A percentile compares a stretch with the other conserved stretches of the same genome.
Evolutionary conservation across 2,888 invertebrate species (phyloP).

Genomic region (Drosophila parthenogenetica): DNA sequence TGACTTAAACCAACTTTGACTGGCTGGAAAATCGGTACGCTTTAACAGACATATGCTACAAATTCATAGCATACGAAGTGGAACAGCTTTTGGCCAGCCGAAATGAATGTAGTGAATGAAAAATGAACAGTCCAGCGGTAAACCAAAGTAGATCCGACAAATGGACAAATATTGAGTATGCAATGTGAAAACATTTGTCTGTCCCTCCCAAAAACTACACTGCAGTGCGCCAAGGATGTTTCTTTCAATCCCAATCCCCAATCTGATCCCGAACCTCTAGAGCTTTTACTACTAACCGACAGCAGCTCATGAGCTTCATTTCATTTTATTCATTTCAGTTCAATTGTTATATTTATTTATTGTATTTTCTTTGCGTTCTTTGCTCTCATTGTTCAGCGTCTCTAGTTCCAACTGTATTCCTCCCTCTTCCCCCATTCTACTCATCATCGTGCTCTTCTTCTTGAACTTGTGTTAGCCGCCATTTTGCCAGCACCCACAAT

Average conservation of each 20-base stretch:
- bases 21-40: slow-evolving; percentile 44
- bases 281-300: slow-evolving; percentile 8
- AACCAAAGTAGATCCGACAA: slow-evolving; percentile 18
- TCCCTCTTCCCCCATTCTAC: not conserved
- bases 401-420: not conserved
- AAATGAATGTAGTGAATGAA: slow-evolving; percentile 35
- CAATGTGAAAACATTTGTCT: slow-evolving; percentile 33
- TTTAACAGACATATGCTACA: slow-evolving; percentile 43
- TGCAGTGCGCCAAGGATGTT: slow-evolving; percentile 29
- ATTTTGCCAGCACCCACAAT: slow-evolving; percentile 62
- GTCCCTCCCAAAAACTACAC: slow-evolving; percentile 2
- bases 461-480: slow-evolving; percentile 25
- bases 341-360: slow-evolving; percentile 76
- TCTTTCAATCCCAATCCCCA: not conserved
- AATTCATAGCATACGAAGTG: slow-evolving; percentile 46
- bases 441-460: not conserved
- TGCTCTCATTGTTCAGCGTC: slow-evolving; percentile 36
- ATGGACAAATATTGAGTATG: slow-evolving; percentile 33
- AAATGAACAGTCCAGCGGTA: slow-evolving; percentile 30
- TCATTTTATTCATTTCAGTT: slow-evolving; percentile 62
- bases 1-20: slow-evolving; percentile 56
- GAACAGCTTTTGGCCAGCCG: slow-evolving; percentile 11
- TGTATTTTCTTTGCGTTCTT: slow-evolving; percentile 46
- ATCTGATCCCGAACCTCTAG: not conserved
- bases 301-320: slow-evolving; percentile 60